Conservation (phyloP, 1,140 invertebrate species). For the Cyphomyrmex costatus region DNA sequence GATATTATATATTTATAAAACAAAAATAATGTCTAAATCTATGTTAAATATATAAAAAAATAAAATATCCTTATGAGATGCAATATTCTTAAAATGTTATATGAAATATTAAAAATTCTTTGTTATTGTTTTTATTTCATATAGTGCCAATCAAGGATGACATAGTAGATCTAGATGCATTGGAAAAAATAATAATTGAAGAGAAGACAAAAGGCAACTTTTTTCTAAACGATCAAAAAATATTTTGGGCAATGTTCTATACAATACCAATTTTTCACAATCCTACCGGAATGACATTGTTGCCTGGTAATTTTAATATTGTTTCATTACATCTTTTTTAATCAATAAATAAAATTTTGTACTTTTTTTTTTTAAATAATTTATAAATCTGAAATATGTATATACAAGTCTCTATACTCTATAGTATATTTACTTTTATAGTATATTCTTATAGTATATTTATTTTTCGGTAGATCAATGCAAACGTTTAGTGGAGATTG, state of each 20-base stretch:
- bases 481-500: conserved; percentile 86
- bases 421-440: too few relatives aligned
- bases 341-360: neutral
- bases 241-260: conserved; percentile 89
- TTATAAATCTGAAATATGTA: neutral
- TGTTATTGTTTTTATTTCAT: conserved; percentile 52
- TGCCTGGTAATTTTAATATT: conserved; percentile 83
- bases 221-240: conserved; percentile 83
- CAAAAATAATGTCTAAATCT: neutral
- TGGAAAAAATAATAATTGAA: conserved; percentile 83
- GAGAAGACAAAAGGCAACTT: conserved; percentile 75
- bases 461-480: conserved; percentile 82
- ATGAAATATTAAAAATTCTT: neutral
- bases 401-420: neutral
- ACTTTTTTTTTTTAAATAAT: neutral
- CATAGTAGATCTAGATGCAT: conserved; percentile 87
- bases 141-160: conserved; percentile 88
- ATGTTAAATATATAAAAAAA: neutral
- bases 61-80: neutral
- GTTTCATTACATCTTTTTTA: neutral
- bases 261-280: conserved; percentile 90
- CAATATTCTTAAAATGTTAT: neutral
- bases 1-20: neutral
- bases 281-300: conserved; percentile 88
- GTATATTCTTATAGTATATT: too few relatives aligned